Evolutionary conservation across 2,888 invertebrate species (phyloP).

Genomic region (Ophonus ardosiacus): DNA sequence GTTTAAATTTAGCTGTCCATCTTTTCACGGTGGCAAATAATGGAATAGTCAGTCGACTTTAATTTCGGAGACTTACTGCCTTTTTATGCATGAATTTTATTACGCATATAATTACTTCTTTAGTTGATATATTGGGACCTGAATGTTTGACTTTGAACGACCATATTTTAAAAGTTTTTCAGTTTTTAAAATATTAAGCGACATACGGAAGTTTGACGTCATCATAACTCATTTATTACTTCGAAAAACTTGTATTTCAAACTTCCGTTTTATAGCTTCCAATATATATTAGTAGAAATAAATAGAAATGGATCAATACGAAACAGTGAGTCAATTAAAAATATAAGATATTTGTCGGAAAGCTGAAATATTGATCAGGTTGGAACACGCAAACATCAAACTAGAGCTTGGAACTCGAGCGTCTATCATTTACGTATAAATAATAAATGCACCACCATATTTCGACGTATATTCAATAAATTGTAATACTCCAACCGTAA

Average conservation of each 20-base stretch:
- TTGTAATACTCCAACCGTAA: conserved; percentile 18
- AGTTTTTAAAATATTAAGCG: not conserved
- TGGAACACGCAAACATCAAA: conserved; percentile 36
- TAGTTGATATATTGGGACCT: not conserved
- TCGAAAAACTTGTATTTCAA: not conserved
- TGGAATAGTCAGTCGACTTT: no score
- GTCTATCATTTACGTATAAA: conserved; percentile 47
- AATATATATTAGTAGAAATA: conserved; percentile 3
- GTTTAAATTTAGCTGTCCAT: no score
- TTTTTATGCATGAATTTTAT: no score
- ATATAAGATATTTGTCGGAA: conserved; percentile 29
- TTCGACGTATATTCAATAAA: conserved; percentile 47
- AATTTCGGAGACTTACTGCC: no score
- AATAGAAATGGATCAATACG: conserved; percentile 3
- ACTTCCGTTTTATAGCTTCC: not conserved
- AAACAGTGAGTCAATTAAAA: conserved; percentile 33
- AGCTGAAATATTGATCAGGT: conserved; percentile 31
- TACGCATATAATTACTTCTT: no score
- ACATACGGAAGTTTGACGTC: not conserved
- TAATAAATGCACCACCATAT: conserved; percentile 48
- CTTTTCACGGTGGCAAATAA: no score
- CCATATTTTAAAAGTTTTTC: not conserved
- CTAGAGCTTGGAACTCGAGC: conserved; percentile 19
- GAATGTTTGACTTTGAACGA: not conserved
- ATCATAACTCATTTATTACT: not conserved